phyloP scores from a whole-genome alignment of 2,797 vertebrate genomes.

The Halcyon smyrnensis region DNA sequence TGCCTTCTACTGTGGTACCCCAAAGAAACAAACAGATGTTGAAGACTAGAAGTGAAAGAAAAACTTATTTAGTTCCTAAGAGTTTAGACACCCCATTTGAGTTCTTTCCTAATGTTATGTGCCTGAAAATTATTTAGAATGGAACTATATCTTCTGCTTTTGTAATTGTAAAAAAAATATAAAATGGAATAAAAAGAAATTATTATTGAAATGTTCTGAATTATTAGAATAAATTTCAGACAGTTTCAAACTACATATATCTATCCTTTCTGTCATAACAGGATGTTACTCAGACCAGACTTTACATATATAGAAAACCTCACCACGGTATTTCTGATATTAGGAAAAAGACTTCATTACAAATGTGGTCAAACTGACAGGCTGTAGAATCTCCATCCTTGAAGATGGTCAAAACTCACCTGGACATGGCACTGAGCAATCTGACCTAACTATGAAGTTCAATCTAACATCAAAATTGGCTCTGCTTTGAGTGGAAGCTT shows the following conservation, averaged over 20 bases:
- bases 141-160: not conserved
- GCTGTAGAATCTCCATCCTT: not conserved
- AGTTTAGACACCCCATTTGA: not conserved
- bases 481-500: not conserved
- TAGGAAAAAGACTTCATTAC: not conserved
- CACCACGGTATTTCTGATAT: not conserved
- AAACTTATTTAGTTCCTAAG: not conserved
- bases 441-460: not conserved
- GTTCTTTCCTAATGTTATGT: not conserved
- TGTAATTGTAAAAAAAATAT: not conserved
- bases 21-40: not conserved
- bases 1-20: not conserved
- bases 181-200: not conserved
- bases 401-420: not conserved
- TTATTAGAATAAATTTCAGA: conserved; percentile 36
- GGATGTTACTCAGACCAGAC: conserved; percentile 24
- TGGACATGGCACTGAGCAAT: not conserved
- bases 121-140: not conserved
- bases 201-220: not conserved
- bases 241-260: not conserved
- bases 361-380: not conserved
- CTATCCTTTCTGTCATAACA: not conserved
- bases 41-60: not conserved
- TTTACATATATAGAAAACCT: not conserved
- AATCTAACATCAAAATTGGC: not conserved